Conservation (phyloP, 2,888 invertebrate species). For the Microplitis deprimator region DNA sequence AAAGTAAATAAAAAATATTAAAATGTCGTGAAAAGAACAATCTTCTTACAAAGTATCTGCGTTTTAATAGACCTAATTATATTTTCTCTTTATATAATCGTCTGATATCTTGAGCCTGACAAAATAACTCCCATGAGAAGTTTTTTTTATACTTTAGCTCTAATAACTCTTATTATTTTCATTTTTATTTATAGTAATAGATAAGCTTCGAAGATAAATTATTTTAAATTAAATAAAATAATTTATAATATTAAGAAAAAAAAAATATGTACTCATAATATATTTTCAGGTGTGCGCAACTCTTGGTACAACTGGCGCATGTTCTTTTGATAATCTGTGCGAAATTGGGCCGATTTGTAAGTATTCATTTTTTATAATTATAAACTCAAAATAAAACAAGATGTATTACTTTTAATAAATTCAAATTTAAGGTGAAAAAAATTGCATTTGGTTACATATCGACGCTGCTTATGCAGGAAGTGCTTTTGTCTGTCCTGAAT, state of each 20-base stretch:
- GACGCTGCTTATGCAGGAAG: slow-evolving; percentile 99
- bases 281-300: slow-evolving; percentile 89
- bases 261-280: not conserved
- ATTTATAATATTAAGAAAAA: slow-evolving; percentile 2
- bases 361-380: slow-evolving; percentile 51
- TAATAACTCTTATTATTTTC: not conserved
- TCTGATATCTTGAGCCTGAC: not conserved
- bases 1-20: not conserved
- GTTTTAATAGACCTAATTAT: slow-evolving; percentile 5
- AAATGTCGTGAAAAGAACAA: not conserved
- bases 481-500: slow-evolving; percentile 96
- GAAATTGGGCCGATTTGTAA: slow-evolving; percentile 76
- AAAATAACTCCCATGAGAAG: not conserved
- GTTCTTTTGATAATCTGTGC: slow-evolving; percentile 93
- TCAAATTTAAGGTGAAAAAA: slow-evolving; percentile 75
- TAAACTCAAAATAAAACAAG: too few species aligned
- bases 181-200: not conserved
- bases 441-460: slow-evolving; percentile 94
- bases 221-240: not conserved
- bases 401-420: not conserved
- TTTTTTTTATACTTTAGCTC: not conserved
- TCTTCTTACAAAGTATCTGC: not conserved
- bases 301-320: slow-evolving; percentile 96
- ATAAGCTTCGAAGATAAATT: not conserved
- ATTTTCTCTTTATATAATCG: not conserved